Evolutionary conservation across 2,113 vertebrate genomes (phyloP).

Genomic region (Macrotus californicus): DNA sequence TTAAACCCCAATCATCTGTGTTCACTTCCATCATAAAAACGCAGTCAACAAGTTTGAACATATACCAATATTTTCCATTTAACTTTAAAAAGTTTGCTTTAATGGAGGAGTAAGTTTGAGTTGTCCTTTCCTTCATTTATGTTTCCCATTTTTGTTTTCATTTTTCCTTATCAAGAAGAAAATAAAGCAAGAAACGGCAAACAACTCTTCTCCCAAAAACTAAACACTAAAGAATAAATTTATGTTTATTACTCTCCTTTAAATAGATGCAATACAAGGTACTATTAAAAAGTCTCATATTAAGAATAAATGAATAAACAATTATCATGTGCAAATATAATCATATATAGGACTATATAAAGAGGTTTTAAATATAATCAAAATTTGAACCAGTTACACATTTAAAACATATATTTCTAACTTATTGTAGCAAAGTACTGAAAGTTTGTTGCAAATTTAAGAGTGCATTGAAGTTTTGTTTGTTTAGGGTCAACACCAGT

Average conservation of each 20-base stretch:
- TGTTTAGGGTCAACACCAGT: not conserved
- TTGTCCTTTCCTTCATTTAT: not conserved
- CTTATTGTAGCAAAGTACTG: not conserved
- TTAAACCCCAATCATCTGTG: not conserved
- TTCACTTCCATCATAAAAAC: not conserved
- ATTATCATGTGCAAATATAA: not conserved
- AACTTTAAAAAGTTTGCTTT: not conserved
- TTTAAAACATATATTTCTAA: not conserved
- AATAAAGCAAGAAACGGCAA: not conserved
- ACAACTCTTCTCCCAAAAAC: not conserved
- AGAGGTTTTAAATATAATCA: not conserved
- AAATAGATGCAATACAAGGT: not conserved
- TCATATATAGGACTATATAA: not conserved
- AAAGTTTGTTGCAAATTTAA: not conserved
- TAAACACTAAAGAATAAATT: not conserved
- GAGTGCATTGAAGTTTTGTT: not conserved
- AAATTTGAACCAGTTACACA: not conserved
- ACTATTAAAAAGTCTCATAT: not conserved
- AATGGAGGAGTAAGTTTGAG: not conserved
- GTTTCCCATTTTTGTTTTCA: not conserved
- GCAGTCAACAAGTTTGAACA: not conserved
- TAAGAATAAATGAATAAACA: not conserved
- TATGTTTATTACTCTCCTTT: not conserved
- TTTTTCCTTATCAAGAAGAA: not conserved
- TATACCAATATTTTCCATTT: not conserved